phyloP scores from a whole-genome alignment of 2,113 vertebrate genomes.

The Gambusia holbrooki region DNA sequence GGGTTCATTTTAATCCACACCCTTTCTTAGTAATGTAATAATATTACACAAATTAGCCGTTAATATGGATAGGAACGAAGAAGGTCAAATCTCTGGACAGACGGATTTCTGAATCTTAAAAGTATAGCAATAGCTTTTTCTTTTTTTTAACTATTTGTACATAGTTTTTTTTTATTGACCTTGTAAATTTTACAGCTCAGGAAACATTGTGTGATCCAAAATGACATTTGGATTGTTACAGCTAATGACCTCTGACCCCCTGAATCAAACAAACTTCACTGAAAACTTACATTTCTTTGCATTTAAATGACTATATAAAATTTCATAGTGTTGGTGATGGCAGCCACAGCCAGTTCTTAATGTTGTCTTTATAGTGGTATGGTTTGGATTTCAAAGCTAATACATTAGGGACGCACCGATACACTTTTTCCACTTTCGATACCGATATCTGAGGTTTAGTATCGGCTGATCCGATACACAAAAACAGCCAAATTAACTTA shows the following conservation, averaged over 20 bases:
- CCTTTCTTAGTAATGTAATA: no score
- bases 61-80: no score
- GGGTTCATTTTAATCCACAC: background rate
- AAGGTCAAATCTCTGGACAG: no score
- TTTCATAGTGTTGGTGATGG: background rate
- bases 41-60: no score
- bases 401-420: no score
- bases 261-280: background rate
- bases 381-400: no score
- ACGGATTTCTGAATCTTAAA: no score
- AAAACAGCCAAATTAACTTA: no score
- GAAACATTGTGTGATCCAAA: background rate
- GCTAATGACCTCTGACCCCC: background rate
- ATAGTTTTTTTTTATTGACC: background rate
- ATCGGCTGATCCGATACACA: no score
- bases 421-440: no score
- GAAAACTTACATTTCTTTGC: background rate
- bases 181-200: background rate
- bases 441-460: no score
- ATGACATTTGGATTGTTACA: background rate
- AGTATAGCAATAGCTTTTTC: no score
- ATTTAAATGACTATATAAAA: background rate
- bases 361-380: background rate
- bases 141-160: background rate
- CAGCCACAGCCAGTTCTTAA: background rate